Percentiles rank a stretch among this genome's conserved stretches.
Evolutionary conservation across 2,113 vertebrate genomes (phyloP).

Genomic region (Plestiodon gilberti): DNA sequence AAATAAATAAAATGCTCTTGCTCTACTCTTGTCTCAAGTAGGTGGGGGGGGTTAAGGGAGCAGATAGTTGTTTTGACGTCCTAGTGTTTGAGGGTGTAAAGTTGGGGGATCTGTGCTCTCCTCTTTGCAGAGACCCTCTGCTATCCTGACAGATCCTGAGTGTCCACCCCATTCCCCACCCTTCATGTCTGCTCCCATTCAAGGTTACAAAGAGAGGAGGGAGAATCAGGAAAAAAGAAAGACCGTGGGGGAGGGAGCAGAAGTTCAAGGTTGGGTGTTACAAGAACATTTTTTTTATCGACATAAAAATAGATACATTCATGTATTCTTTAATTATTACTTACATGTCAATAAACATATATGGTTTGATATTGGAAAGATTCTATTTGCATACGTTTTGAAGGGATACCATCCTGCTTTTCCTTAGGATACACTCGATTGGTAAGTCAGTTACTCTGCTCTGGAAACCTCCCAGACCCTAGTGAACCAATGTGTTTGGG

Average conservation of each 20-base stretch:
- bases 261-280: background rate
- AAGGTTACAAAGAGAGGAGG: too few relatives aligned
- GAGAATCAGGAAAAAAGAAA: too few relatives aligned
- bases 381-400: background rate
- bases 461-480: background rate
- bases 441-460: background rate
- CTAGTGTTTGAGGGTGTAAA: too few relatives aligned
- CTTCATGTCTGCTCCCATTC: too few relatives aligned
- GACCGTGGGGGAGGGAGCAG: background rate
- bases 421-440: background rate
- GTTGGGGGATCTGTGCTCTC: too few relatives aligned
- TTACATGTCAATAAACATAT: background rate
- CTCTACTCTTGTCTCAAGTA: too few relatives aligned
- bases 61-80: too few relatives aligned
- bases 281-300: background rate
- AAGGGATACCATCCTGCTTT: background rate
- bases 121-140: too few relatives aligned
- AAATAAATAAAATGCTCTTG: too few relatives aligned
- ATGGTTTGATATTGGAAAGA: background rate
- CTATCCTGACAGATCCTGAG: too few relatives aligned
- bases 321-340: background rate
- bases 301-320: background rate
- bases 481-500: background rate
- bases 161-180: too few relatives aligned
- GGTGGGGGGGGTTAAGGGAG: too few relatives aligned